A percentile compares a stretch with the other conserved stretches of the same genome.
These are phyloP conservation scores for Poecilobothrus nobilitatus DNA, from an alignment of 2,888 invertebrate genomes.

Conservation along the genomic window DNA sequence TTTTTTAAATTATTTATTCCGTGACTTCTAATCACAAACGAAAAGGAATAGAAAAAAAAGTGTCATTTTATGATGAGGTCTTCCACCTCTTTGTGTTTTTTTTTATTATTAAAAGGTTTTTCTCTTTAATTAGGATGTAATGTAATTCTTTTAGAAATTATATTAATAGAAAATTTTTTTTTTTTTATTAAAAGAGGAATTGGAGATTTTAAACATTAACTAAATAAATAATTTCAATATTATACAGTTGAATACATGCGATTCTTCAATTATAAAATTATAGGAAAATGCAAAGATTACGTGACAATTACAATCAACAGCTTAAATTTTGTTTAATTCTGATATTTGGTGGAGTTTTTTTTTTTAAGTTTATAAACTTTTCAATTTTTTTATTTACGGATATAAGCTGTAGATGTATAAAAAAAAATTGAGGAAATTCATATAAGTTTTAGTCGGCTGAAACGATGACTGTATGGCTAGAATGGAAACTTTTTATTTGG, in stretches of 20 bases:
- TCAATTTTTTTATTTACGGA: too few species aligned
- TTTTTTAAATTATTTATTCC: neutral
- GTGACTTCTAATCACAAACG: neutral
- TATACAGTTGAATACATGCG: neutral
- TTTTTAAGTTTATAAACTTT: too few species aligned
- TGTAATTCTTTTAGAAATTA: too few species aligned
- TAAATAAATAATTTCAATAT: neutral
- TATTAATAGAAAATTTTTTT: too few species aligned
- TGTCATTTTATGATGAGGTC: conserved; percentile 1
- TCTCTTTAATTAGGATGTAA: too few species aligned
- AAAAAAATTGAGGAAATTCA: too few species aligned
- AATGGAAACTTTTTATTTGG: too few species aligned
- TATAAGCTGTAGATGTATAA: too few species aligned
- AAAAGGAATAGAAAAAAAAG: neutral
- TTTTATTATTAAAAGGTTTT: neutral
- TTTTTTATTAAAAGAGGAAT: too few species aligned
- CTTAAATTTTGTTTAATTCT: neutral
- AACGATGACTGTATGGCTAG: too few species aligned
- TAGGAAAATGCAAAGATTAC: neutral
- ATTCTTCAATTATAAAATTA: neutral
- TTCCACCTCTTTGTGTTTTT: neutral
- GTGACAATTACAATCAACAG: neutral
- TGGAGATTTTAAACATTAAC: neutral
- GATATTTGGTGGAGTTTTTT: too few species aligned
- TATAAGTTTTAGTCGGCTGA: too few species aligned